These are phyloP conservation scores for Microctonus brassicae DNA, from an alignment of 2,888 invertebrate species.

Conservation along the genomic window DNA sequence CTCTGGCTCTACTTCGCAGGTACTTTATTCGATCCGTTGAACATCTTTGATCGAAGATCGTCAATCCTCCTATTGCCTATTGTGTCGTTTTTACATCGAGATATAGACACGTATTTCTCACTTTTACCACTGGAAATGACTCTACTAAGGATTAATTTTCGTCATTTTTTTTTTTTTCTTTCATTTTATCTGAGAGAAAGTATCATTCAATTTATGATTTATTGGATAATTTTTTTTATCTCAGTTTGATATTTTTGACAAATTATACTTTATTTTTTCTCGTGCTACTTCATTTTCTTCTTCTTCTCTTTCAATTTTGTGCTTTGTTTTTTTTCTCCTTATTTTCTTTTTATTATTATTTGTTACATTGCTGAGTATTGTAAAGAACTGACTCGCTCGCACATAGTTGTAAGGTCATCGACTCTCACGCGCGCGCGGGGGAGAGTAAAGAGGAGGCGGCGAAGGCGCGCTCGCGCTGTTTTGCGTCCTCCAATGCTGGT, in stretches of 20 bases:
- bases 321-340: neutral
- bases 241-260: neutral
- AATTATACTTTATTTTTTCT: too few relatives aligned
- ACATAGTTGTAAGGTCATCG: constrained; percentile 43
- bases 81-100: neutral
- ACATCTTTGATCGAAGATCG: constrained; percentile 27
- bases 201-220: neutral
- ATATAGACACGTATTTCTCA: neutral
- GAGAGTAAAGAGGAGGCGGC: constrained; percentile 11
- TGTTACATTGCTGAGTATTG: constrained; percentile 2
- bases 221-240: neutral
- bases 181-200: neutral
- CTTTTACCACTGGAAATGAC: neutral
- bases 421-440: constrained; percentile 31
- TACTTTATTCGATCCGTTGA: constrained; percentile 37
- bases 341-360: neutral
- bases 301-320: neutral
- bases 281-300: neutral
- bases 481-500: constrained; percentile 10
- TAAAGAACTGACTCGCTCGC: constrained; percentile 2
- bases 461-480: constrained; percentile 6
- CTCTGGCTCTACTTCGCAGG: constrained; percentile 21
- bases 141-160: neutral
- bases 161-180: neutral
- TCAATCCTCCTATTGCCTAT: neutral